Conservation (phyloP, 2,888 invertebrate genomes). For the Melangyna quadrimaculata region DNA sequence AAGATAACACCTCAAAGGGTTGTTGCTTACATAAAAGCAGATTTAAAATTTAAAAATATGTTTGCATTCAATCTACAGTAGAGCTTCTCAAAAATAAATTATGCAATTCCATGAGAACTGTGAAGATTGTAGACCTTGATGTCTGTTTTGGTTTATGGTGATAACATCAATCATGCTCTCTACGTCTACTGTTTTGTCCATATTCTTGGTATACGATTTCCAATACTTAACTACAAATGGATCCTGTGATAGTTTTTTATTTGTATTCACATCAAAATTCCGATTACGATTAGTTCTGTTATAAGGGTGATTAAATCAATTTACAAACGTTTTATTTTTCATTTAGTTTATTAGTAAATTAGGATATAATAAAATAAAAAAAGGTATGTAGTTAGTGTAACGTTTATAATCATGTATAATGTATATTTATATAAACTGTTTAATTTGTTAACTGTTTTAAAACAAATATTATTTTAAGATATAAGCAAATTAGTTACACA, state of each 20-base stretch:
- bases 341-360: constrained; percentile 33
- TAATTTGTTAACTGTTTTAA: constrained; percentile 58
- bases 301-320: constrained; percentile 16
- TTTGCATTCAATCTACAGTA: too few relatives aligned
- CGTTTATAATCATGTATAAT: constrained; percentile 50
- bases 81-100: neutral
- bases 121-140: neutral
- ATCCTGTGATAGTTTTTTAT: constrained; percentile 12
- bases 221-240: neutral
- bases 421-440: constrained; percentile 62
- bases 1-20: neutral
- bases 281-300: constrained; percentile 5
- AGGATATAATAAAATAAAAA: constrained; percentile 18
- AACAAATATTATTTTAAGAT: constrained; percentile 39
- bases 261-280: neutral
- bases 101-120: neutral
- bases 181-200: neutral
- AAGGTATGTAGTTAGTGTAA: constrained; percentile 44
- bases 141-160: neutral
- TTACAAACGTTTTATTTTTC: constrained; percentile 42
- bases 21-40: neutral
- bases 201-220: neutral
- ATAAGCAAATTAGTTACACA: constrained; percentile 4
- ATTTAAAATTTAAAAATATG: too few relatives aligned
- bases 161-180: neutral